Evolutionary conservation across 2,888 invertebrate genomes (phyloP), one percentile per base, ranked within the genome.

Genomic region (Octonoba sinensis): DNA sequence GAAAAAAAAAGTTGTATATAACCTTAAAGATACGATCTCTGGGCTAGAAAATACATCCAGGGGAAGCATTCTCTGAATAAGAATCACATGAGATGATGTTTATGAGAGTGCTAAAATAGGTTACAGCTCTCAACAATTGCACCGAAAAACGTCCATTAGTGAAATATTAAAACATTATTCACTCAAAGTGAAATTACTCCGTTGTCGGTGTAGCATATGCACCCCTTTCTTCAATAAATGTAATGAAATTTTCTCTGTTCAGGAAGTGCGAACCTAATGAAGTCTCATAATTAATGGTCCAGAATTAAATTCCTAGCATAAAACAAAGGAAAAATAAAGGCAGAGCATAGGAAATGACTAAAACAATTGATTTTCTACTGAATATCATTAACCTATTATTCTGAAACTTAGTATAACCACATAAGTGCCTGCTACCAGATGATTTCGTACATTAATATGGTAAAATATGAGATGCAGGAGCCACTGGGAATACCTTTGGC

Each of bases 331-430:
- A 56, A 72, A 81, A 81, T 73, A 81, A 81, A 69, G 73, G 69
- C 46, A 20, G 27, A 20, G 57, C 49, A 66, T 81, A 66, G 67
- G 62, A 79, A 79, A 67, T 73, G 73, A 73, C 79, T 69, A 67
- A 36, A 36, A 64, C 62, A 73, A 81, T 81, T 81, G 79, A 73
- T 81, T 73, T 81, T 73, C 67, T 24, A 44, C 62, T 73, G 79
- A 81, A 81, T 81, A 81, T 69, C 79, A 79, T 79, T 79, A 73
- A 73, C 73, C 73, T 54, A 69, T 81, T 72, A 74, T 62, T 73
- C 47, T 54, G 24, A 60, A 24, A 64, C 49, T 56, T 66, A 72
- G 72, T 36, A 36, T 36, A 36, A 36, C 36, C 36, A 36, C 36
- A 60, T 56, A 46, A 66, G 59, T 24, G 56, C 44, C 57, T 54